These are phyloP conservation scores for Asteroscopus sphinx DNA, from an alignment of 2,888 invertebrate species.

Conservation along the genomic window DNA sequence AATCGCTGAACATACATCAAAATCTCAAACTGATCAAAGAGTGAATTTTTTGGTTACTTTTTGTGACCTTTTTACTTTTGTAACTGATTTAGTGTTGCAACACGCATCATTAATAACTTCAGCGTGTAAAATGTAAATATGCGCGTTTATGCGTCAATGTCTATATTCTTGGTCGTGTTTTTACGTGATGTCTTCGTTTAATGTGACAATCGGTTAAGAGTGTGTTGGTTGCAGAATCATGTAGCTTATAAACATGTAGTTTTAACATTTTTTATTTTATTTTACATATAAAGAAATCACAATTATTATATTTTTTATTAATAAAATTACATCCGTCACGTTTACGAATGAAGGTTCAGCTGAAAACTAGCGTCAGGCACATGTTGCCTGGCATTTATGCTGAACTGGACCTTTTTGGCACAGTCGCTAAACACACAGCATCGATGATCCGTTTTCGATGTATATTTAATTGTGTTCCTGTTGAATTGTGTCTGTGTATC, in stretches of 20 bases:
- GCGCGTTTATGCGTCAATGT: slow-evolving; percentile 48
- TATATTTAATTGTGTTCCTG: too few species aligned
- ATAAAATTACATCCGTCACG: too few species aligned
- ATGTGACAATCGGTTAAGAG: slow-evolving; percentile 23
- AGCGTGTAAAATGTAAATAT: slow-evolving; percentile 45
- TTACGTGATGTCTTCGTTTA: slow-evolving; percentile 12
- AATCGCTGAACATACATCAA: slow-evolving; percentile 28
- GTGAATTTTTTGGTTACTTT: slow-evolving; percentile 22
- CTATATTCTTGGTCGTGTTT: slow-evolving; percentile 19
- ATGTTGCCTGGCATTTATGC: too few species aligned
- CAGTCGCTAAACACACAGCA: too few species aligned
- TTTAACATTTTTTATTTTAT: too few species aligned
- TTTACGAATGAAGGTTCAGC: too few species aligned
- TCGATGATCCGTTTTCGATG: too few species aligned
- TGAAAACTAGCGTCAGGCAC: too few species aligned
- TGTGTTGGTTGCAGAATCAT: background rate
- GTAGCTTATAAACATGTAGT: background rate
- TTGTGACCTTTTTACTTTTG: slow-evolving; percentile 39
- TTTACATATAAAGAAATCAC: too few species aligned
- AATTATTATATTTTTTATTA: too few species aligned
- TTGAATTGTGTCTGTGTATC: too few species aligned
- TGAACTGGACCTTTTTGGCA: too few species aligned
- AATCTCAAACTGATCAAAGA: slow-evolving; percentile 43
- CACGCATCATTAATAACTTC: slow-evolving; percentile 50
- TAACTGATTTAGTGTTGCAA: slow-evolving; percentile 51